phyloP scores from a whole-genome alignment of 64 coral and sea anemone genomes.

The Hydrozoanthus tunicans region DNA sequence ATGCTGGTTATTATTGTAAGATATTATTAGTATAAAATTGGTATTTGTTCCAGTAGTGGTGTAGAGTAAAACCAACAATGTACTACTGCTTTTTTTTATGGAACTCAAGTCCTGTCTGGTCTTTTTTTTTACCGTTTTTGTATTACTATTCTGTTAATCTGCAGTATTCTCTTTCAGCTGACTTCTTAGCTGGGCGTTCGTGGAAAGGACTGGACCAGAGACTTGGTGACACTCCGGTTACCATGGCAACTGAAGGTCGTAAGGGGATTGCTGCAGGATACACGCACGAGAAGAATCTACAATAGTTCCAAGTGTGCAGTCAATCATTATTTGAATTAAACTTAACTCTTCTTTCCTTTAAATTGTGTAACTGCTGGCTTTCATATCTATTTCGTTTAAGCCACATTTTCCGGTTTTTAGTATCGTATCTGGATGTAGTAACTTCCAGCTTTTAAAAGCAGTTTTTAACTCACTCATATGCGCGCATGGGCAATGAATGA shows the following conservation, averaged over 20 bases:
- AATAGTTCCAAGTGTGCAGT: background rate
- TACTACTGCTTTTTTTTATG: no score
- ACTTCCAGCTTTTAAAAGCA: no score
- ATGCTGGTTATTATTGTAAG: no score
- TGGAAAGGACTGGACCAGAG: slow-evolving; percentile 84
- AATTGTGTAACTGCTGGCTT: background rate
- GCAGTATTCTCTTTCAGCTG: slow-evolving; percentile 41
- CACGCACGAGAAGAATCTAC: slow-evolving; percentile 54
- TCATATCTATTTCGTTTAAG: background rate
- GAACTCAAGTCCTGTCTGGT: no score
- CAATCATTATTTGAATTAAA: background rate
- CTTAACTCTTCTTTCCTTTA: no score
- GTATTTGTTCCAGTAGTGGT: no score
- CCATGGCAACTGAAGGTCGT: slow-evolving; percentile 73
- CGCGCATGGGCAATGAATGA: no score
- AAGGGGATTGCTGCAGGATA: slow-evolving; percentile 80
- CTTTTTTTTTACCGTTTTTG: background rate
- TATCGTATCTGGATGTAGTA: no score
- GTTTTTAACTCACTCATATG: no score
- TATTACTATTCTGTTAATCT: background rate
- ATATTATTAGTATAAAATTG: no score
- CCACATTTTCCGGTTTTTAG: no score
- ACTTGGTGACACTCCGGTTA: slow-evolving; percentile 65
- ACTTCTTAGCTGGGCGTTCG: slow-evolving; percentile 80
- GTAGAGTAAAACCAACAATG: no score